Conservation (phyloP, 2,888 invertebrate species). For the Chymomyza fuscimana region DNA sequence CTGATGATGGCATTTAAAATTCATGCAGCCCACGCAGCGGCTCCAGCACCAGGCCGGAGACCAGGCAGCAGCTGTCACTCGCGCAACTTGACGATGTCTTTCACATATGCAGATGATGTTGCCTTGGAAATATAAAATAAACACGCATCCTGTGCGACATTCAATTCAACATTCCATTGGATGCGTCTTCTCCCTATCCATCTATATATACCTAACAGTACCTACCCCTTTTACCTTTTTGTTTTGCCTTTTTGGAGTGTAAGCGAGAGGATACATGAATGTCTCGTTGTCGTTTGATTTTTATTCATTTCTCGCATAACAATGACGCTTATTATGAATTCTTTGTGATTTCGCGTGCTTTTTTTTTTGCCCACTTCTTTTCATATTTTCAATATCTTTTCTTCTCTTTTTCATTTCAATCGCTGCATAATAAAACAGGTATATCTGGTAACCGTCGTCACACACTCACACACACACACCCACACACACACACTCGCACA, state of each 20-base stretch:
- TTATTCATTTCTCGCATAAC: conserved; percentile 74
- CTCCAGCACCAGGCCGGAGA: conserved; percentile 2
- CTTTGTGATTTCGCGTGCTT: conserved; percentile 72
- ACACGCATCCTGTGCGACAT: conserved; percentile 69
- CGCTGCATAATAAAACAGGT: neutral
- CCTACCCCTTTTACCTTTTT: conserved; percentile 60
- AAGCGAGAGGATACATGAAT: neutral
- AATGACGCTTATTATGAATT: conserved; percentile 78
- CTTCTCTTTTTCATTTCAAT: conserved; percentile 17
- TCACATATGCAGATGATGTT: conserved; percentile 60
- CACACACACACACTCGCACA: conserved; percentile 7
- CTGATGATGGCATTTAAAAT: conserved; percentile 62
- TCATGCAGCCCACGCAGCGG: conserved; percentile 59
- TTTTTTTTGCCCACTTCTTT: conserved; percentile 50
- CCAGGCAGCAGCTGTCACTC: neutral
- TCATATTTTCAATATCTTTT: conserved; percentile 68
- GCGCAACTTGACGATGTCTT: conserved; percentile 17
- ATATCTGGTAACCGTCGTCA: neutral
- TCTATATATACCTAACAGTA: neutral
- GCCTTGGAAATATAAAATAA: conserved; percentile 50
- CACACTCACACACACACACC: neutral
- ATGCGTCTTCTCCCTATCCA: conserved; percentile 17
- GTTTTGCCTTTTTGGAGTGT: conserved; percentile 20
- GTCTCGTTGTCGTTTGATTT: conserved; percentile 51
- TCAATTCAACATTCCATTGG: conserved; percentile 57